Evolutionary conservation across 2,113 vertebrate genomes (phyloP).

Genomic region (Tretioscincus oriximinensis): DNA sequence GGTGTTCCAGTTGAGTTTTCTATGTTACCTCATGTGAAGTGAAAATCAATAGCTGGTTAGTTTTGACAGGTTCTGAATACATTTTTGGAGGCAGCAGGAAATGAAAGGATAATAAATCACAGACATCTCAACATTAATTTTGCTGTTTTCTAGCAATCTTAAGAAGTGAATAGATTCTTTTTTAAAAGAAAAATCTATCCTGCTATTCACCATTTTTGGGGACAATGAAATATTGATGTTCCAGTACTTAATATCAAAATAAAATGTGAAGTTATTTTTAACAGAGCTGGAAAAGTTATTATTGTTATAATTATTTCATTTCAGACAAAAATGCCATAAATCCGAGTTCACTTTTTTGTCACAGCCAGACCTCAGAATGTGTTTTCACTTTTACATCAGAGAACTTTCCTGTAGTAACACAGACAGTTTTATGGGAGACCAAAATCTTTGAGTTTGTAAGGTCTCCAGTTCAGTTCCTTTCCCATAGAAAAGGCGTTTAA

Average conservation of each 20-base stretch:
- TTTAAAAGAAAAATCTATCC: constrained; percentile 40
- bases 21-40: neutral
- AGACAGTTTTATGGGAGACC: neutral
- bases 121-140: constrained; percentile 12
- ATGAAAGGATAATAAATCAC: constrained; percentile 56
- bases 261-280: neutral
- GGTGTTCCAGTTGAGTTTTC: constrained; percentile 28
- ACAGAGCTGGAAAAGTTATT: neutral
- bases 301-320: neutral
- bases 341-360: neutral
- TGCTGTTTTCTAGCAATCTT: constrained; percentile 25
- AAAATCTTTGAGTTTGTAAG: too few relatives aligned
- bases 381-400: neutral
- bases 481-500: too few relatives aligned
- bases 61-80: constrained; percentile 38
- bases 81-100: constrained; percentile 32
- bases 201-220: constrained; percentile 31
- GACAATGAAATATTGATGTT: neutral
- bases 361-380: neutral
- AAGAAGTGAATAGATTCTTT: constrained; percentile 24
- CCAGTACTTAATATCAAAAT: neutral
- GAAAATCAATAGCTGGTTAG: constrained; percentile 26
- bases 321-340: neutral
- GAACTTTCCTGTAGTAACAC: neutral
- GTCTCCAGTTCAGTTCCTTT: too few relatives aligned